Evolutionary conservation across 2,888 invertebrate genomes (phyloP), one percentile per base, ranked within the genome.

Genomic region (Molorchus minor): DNA sequence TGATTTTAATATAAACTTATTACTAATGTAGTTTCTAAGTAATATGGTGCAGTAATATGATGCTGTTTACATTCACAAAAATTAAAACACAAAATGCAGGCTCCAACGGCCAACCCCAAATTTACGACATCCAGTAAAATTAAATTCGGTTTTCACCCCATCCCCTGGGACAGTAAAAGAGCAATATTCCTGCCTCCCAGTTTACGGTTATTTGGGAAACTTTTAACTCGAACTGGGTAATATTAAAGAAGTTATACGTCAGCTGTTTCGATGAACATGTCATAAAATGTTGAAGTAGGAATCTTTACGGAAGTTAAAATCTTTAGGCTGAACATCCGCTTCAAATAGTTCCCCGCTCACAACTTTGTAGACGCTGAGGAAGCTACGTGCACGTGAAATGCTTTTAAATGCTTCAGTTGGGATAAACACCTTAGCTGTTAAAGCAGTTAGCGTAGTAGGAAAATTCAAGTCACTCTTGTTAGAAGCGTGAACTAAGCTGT

Each of bases 281-380:
- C 44, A 19, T 36, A 20, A 25, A 57, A 43, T 3, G 35, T 21
- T 12, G 21, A 20, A 19, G 25, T 33, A 35, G 13, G 41, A 58
- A 49, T 19, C 17, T 58, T 43, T 44, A 17, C 52, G 21, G 44
- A 12, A 57, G 16, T 46, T 58, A 30, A 54, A 58, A 54, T 54
- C 54, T 54, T 25, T 47, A 58, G 47, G 36, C 54, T 49, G 35
- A 54, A 44, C 57, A 52, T 56, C 33, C 7, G 12, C 33, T 33
- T 33, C 12, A 33, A 33, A 10, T 33, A 33, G 33, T 33, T 33
- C 33, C 12, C 7, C 3, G 12, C 33, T n/a, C 12, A 3, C 33
- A 5, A 10, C 33, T n/a, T n/a, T n/a, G n/a, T n/a, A n/a, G n/a
- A n/a, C n/a, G n/a, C n/a, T n/a, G n/a, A n/a, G n/a, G n/a, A n/a